A percentile compares a stretch with the other conserved stretches of the same genome.
Evolutionary conservation across 2,888 invertebrate genomes (phyloP).

Genomic region (Serrognathus titanus): DNA sequence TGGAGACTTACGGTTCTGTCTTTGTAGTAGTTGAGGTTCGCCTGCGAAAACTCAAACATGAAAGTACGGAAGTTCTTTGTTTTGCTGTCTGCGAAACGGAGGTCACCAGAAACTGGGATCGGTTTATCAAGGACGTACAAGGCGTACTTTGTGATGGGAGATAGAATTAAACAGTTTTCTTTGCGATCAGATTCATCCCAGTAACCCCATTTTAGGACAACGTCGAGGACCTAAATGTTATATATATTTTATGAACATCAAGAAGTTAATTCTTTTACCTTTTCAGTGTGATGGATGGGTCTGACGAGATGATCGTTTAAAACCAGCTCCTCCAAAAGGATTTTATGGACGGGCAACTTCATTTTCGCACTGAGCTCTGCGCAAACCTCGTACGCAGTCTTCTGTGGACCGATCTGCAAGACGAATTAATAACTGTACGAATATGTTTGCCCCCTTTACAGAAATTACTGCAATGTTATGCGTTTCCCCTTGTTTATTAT

Average conservation of each 20-base stretch:
- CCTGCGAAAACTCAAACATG: conserved; percentile 78
- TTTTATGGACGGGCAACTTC: conserved; percentile 61
- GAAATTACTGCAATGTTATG: conserved; percentile 61
- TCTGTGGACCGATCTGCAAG: conserved; percentile 69
- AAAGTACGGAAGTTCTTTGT: conserved; percentile 71
- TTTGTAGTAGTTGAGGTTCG: conserved; percentile 72
- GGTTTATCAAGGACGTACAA: conserved; percentile 45
- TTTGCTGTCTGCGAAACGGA: conserved; percentile 73
- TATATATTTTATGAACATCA: too few species aligned
- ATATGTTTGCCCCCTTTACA: not conserved
- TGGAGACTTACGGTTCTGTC: conserved; percentile 61
- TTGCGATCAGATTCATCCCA: conserved; percentile 86
- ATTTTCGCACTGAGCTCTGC: conserved; percentile 66
- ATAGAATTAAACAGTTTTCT: conserved; percentile 72
- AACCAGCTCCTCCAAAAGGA: conserved; percentile 78
- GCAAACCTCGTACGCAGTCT: conserved; percentile 73
- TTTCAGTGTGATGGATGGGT: conserved; percentile 74
- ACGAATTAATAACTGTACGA: not conserved
- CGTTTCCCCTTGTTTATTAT: conserved; percentile 58
- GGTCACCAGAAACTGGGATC: conserved; percentile 67
- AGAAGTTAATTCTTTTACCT: conserved; percentile 38
- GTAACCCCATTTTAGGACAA: conserved; percentile 78
- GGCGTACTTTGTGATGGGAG: conserved; percentile 43
- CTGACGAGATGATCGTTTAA: conserved; percentile 70
- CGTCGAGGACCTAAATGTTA: conserved; percentile 52